These are phyloP conservation scores for Thecophora atra DNA, from an alignment of 2,888 invertebrate species.

Conservation along the genomic window DNA sequence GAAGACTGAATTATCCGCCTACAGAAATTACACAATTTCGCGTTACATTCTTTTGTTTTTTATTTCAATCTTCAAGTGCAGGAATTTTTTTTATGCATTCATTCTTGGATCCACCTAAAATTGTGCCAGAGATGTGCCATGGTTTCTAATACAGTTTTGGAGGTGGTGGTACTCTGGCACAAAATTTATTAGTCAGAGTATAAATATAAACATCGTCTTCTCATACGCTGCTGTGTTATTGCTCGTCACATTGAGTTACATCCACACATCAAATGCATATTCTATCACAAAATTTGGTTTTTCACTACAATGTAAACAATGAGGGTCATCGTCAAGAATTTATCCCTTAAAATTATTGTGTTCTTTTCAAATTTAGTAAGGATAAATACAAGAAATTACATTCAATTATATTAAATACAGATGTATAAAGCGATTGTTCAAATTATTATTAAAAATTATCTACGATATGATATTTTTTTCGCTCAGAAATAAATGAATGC, in stretches of 20 bases:
- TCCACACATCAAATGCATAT: neutral
- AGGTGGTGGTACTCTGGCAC: neutral
- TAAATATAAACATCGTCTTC: neutral
- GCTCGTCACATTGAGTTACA: too few relatives aligned
- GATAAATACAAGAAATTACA: too few relatives aligned
- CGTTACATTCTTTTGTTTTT: constrained; percentile 37
- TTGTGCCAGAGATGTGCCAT: neutral
- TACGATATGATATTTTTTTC: too few relatives aligned
- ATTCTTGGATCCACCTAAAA: neutral
- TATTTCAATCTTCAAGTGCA: constrained; percentile 22
- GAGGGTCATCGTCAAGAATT: neutral
- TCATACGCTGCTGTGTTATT: neutral
- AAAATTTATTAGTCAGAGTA: constrained; percentile 10
- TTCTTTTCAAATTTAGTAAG: too few relatives aligned
- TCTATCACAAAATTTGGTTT: neutral
- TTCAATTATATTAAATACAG: too few relatives aligned
- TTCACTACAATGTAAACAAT: neutral
- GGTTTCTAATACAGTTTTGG: neutral
- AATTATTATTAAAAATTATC: too few relatives aligned
- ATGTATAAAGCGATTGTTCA: too few relatives aligned
- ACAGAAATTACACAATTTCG: constrained; percentile 34
- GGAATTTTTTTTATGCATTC: neutral
- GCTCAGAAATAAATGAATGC: too few relatives aligned
- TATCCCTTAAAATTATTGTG: too few relatives aligned
- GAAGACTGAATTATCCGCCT: constrained; percentile 12